phyloP scores from a whole-genome alignment of 1,140 invertebrate species.

The Plutomurus gul region DNA sequence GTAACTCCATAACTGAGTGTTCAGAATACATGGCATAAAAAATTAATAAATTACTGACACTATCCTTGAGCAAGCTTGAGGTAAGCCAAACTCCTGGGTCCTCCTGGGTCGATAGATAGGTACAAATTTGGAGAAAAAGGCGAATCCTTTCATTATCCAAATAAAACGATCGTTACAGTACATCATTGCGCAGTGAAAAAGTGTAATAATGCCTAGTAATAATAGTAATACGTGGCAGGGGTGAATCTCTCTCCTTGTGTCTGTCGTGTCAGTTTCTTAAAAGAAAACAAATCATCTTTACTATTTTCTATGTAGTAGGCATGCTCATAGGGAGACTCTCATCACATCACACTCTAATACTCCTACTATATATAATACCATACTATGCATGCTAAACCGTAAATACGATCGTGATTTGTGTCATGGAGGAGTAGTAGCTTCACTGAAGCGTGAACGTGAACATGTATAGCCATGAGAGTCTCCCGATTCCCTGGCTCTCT shows the following conservation, averaged over 20 bases:
- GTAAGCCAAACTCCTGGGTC: not conserved
- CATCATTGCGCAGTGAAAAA: not conserved
- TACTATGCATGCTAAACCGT: conserved; percentile 16
- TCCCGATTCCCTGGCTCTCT: conserved; percentile 2
- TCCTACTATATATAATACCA: too few species aligned
- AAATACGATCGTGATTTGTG: not conserved
- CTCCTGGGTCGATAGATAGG: not conserved
- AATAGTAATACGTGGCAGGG: conserved; percentile 15
- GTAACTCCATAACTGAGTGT: not conserved
- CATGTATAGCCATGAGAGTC: too few species aligned
- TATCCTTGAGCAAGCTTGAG: not conserved
- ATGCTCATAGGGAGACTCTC: not conserved
- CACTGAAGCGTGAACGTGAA: not conserved
- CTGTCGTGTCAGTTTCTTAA: not conserved
- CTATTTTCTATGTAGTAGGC: not conserved
- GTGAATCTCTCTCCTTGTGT: not conserved
- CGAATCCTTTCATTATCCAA: conserved; percentile 26
- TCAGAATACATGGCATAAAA: not conserved
- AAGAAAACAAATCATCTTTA: conserved; percentile 2
- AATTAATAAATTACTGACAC: conserved; percentile 15
- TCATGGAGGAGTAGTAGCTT: not conserved
- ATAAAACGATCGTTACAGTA: conserved; percentile 19
- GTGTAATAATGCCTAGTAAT: conserved; percentile 21
- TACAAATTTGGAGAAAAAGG: conserved; percentile 20
- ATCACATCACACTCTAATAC: not conserved